Base-by-base conservation (phyloP, 2,797 vertebrate genomes). In the Clarias platycephalus region DNA sequence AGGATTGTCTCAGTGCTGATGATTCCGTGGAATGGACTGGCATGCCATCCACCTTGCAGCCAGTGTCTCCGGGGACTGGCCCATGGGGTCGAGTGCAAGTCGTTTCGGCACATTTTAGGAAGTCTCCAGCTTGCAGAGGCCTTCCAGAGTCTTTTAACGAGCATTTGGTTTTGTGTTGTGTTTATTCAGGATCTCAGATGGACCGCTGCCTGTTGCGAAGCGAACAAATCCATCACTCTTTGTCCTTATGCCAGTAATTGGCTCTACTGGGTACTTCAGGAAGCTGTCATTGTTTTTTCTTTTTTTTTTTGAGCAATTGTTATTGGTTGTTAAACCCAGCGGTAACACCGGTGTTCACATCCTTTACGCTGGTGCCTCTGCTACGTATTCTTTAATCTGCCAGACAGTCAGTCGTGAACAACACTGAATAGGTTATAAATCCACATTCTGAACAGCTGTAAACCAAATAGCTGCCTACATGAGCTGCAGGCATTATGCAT, bases 141-240 rank as follows among this genome's bases (percentile, higher is more conserved):
- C 24, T 13, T 40, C 31, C 31, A 34, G 31, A 15, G 76, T 40
- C 58, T 63, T 63, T 58, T 63, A 79, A 79, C 26, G 76, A 79
- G 34, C 3, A 22, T 62, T 26, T 24, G 20, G 37, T 49, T 49
- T 49, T 49, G 60, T 64, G 16, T 49, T 13, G n/a, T 49, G 60
- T 80, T 37, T 60, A 62, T 62, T 66, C 18, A 40, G 78, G 26
- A 80, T 80, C 49, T 78, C 70, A 62, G 37, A 83, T 75, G 40
- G 70, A 75, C 44, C 18, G 6, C 15, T 77, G 62, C 68, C 58
- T 60, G 57, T 63, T 74, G 37, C 80, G 67, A 80, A 40, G 9
- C 22, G 77, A 72, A 74, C 28, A 66, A 72, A 84, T 80, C 77
- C 66, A 84, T 80, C 83, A 62, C 34, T 80, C 40, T 80, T 67